Base-by-base conservation (phyloP, 92 coral and sea anemone species). In the Desmophyllum pertusum region DNA sequence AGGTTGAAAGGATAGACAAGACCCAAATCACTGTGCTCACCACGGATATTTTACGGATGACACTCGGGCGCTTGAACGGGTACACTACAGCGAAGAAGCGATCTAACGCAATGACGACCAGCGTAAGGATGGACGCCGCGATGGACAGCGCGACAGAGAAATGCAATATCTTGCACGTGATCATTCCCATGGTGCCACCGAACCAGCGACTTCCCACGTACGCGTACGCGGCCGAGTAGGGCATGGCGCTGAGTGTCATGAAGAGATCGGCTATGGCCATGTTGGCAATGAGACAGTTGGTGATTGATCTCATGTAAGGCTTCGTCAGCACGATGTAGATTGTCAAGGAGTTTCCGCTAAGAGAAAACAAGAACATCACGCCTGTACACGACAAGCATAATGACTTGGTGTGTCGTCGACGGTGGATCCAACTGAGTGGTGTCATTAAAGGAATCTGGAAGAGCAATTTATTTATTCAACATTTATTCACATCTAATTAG, bases 211-310 rank as follows among this genome's bases (percentile, higher is more conserved):
- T 83, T 14, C 68, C 45, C 62, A 81, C 73, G 63, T 78, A 89
- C 42, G 87, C n/a, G 64, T 63, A 86, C 25, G 55, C 76, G 50
- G 89, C 81, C 1, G 93, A 83, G 69, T 92, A 92, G 11, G 95
- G 95, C 93, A 92, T 92, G 45, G 87, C 87, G 68, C 88, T 89
- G 21, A 87, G 69, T 2, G 95, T 90, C 91, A 86, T 92, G 70
- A 92, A 13, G 42, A 92, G 81, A 69, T 92, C 95, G 7, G 95
- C 95, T 11, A 80, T 81, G 50, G 93, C 86, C 95, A 92, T 92
- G 88, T 92, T 92, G 61, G 93, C 93, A 40, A 92, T 92, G n/a
- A 92, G 86, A 40, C 86, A 86, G 73, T 92, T 92, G 5, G 92
- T 92, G 6, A 91, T 83, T 3, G 93, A 86, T 62, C 85, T 73